Percentiles rank a stretch among this genome's conserved stretches.
Conservation (phyloP, 2,888 invertebrate species). For the Smittia aterrima region DNA sequence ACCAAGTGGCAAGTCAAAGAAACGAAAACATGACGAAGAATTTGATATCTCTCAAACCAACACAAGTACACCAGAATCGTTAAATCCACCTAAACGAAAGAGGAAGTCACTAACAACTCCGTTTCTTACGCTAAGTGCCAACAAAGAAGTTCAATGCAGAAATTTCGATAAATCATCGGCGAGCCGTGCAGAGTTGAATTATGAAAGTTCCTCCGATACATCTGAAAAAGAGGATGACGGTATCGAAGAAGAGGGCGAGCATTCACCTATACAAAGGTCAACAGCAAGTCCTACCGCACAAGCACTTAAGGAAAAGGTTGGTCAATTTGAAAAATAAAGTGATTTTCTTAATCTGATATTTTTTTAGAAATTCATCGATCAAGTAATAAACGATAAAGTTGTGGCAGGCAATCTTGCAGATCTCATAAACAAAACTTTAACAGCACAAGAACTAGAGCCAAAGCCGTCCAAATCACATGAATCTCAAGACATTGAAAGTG, state of each 20-base stretch:
- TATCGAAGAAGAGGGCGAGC: neutral
- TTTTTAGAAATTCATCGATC: neutral
- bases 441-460: conserved; percentile 1
- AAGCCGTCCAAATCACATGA: neutral
- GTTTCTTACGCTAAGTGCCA: conserved; percentile 3
- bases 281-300: neutral
- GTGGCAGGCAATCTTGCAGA: conserved; percentile 25
- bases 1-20: neutral
- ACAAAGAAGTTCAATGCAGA: neutral
- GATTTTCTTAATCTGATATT: too few relatives aligned
- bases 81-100: neutral
- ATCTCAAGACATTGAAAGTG: neutral
- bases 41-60: conserved; percentile 27
- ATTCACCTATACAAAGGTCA: neutral
- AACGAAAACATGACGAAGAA: conserved; percentile 12
- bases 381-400: neutral
- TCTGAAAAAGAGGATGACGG: conserved; percentile 28
- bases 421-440: neutral
- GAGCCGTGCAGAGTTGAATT: neutral
- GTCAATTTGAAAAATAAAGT: neutral
- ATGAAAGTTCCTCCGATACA: conserved; percentile 4
- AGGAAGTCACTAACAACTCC: conserved; percentile 9
- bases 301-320: neutral
- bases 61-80: conserved; percentile 32
- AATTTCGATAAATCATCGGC: neutral